These are phyloP conservation scores for Corythoichthys intestinalis DNA, from an alignment of 2,113 vertebrate genomes.

Conservation along the genomic window DNA sequence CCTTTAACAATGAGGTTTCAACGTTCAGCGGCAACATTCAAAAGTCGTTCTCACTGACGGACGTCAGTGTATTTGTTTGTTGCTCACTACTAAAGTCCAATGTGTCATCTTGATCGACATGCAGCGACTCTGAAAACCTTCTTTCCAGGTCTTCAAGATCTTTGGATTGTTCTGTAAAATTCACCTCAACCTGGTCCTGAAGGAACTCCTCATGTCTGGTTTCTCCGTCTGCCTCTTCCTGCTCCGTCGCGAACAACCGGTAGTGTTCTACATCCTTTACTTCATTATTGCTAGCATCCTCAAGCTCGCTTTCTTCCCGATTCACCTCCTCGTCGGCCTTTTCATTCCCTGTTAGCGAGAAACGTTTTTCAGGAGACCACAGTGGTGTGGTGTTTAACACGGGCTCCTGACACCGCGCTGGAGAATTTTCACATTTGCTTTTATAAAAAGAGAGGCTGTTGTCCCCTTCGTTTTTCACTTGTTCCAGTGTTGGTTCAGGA, in stretches of 20 bases:
- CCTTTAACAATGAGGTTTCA: not conserved
- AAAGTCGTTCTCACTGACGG: conserved; percentile 67
- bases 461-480: conserved; percentile 33
- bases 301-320: not conserved
- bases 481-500: conserved; percentile 18
- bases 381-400: conserved; percentile 20
- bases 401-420: conserved; percentile 7
- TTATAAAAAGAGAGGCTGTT: conserved; percentile 13
- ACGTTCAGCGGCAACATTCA: conserved; percentile 26
- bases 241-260: conserved; percentile 1
- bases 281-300: conserved; percentile 5
- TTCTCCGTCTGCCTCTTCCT: not conserved
- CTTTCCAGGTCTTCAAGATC: conserved; percentile 63
- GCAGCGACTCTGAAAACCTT: conserved; percentile 54
- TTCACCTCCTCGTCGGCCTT: conserved; percentile 16
- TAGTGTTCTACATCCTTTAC: conserved; percentile 17
- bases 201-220: conserved; percentile 8
- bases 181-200: conserved; percentile 13
- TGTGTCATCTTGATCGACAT: conserved; percentile 41
- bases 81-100: conserved; percentile 20
- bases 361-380: conserved; percentile 23
- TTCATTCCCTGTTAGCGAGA: conserved; percentile 17
- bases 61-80: conserved; percentile 10
- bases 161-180: conserved; percentile 20
- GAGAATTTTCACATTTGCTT: conserved; percentile 21